These are phyloP conservation scores for Erannis defoliaria DNA, from an alignment of 2,888 invertebrate species.

Conservation along the genomic window DNA sequence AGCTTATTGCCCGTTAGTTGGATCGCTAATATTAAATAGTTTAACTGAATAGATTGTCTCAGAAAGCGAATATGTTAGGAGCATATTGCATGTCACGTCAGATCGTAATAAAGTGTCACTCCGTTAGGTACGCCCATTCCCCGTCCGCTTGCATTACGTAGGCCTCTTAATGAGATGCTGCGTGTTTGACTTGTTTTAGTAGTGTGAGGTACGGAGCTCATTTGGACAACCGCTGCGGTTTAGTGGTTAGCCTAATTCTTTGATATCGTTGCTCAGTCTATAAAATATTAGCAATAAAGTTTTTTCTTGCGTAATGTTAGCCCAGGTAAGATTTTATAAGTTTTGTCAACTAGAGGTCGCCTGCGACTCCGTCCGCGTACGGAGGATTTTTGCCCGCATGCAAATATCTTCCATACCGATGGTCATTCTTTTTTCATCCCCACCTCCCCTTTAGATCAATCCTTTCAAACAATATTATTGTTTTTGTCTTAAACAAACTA, in stretches of 20 bases:
- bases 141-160: constrained; percentile 5
- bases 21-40: background rate
- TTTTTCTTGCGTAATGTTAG: too few relatives aligned
- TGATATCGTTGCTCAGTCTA: background rate
- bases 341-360: too few relatives aligned
- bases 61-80: constrained; percentile 7
- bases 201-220: background rate
- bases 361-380: too few relatives aligned
- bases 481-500: too few relatives aligned
- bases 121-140: constrained; percentile 10
- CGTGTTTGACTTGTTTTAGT: background rate
- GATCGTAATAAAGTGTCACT: constrained; percentile 28
- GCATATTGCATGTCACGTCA: constrained; percentile 22
- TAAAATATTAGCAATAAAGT: too few relatives aligned
- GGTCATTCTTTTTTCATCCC: too few relatives aligned
- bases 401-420: too few relatives aligned
- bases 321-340: too few relatives aligned
- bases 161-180: constrained; percentile 6
- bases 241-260: background rate
- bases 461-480: too few relatives aligned
- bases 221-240: background rate
- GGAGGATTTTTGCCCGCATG: too few relatives aligned
- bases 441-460: too few relatives aligned
- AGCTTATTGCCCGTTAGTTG: too few relatives aligned
- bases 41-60: background rate